phyloP scores from a whole-genome alignment of 2,797 vertebrate genomes.

The Sarcophilus harrisii region DNA sequence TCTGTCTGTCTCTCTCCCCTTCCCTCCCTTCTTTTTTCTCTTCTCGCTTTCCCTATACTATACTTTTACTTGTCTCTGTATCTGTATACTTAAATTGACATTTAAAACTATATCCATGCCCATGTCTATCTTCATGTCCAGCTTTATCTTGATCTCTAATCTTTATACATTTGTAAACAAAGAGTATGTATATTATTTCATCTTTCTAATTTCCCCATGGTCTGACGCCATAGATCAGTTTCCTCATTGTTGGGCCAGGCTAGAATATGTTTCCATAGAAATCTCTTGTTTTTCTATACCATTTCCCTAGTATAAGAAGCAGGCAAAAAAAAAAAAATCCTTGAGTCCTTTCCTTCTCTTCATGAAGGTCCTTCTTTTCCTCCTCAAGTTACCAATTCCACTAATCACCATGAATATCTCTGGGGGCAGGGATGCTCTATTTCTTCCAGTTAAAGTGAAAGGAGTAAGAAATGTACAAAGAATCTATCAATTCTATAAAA shows the following conservation, averaged over 20 bases:
- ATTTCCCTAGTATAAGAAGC: neutral
- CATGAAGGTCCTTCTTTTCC: neutral
- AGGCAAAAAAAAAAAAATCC: neutral
- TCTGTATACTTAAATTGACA: too few relatives aligned
- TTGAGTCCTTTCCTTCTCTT: neutral
- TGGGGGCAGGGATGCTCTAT: neutral
- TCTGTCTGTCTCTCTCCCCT: too few relatives aligned
- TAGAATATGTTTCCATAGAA: neutral
- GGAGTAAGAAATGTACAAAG: neutral
- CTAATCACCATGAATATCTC: neutral
- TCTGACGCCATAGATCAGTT: accelerated
- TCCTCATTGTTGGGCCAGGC: neutral
- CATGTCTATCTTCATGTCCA: neutral
- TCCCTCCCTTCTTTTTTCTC: neutral
- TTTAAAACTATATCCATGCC: neutral
- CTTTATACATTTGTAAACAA: neutral
- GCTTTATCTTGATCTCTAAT: neutral
- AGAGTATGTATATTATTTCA: neutral
- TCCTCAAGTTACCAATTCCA: neutral
- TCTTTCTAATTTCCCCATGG: neutral
- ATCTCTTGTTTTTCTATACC: neutral
- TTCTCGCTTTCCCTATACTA: neutral
- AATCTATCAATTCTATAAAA: neutral
- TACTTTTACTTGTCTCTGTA: too few relatives aligned
- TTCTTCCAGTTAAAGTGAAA: neutral